Conservation (phyloP, 2,113 vertebrate genomes). For the Struthio camelus region DNA sequence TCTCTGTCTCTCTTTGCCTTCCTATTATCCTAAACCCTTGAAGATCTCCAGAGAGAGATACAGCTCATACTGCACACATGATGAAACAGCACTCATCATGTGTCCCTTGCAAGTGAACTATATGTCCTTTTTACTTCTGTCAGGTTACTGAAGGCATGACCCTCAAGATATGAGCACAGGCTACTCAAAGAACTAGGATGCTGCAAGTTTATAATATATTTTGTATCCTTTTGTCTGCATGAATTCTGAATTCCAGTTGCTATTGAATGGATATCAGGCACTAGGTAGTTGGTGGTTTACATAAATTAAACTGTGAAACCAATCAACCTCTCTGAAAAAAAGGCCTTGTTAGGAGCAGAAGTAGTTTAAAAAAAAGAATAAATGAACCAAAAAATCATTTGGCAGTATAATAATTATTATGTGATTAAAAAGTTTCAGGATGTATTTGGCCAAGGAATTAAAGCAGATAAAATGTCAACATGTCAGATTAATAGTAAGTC, state of each 20-base stretch:
- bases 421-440: background rate
- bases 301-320: background rate
- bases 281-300: background rate
- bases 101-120: conserved; percentile 1
- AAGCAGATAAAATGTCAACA: background rate
- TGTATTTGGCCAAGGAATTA: background rate
- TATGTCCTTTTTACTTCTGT: conserved; percentile 7
- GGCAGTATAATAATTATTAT: background rate
- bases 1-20: conserved; percentile 15
- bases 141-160: background rate
- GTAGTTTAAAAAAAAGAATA: background rate
- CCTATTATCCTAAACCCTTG: conserved; percentile 44
- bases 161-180: background rate
- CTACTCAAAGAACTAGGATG: background rate
- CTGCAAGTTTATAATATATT: background rate
- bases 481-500: background rate
- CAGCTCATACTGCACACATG: background rate
- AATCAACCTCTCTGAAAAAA: background rate
- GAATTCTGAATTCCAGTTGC: background rate
- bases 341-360: background rate
- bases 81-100: background rate
- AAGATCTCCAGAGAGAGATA: conserved; percentile 26
- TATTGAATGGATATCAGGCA: background rate
- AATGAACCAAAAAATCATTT: background rate
- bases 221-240: background rate